phyloP scores from a whole-genome alignment of 2,113 vertebrate species.

The Orthonyx spaldingii region DNA sequence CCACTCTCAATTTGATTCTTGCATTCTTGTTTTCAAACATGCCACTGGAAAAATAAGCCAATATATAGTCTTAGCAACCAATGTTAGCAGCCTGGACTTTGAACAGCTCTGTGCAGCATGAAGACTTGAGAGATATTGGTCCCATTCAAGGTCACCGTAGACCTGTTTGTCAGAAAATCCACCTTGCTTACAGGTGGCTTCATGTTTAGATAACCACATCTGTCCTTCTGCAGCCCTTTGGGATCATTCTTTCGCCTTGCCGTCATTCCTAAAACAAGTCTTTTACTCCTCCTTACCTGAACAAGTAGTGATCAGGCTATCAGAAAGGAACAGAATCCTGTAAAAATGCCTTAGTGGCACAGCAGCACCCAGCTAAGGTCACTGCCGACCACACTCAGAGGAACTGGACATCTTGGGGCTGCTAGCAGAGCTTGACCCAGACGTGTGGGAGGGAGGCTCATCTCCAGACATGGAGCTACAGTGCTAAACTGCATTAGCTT shows the following conservation, averaged over 20 bases:
- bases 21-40: background rate
- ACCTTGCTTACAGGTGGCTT: background rate
- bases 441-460: fast-evolving
- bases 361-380: background rate
- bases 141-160: background rate
- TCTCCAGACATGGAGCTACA: background rate
- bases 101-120: background rate
- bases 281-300: background rate
- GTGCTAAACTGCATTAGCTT: background rate
- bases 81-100: background rate
- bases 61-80: background rate
- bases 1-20: background rate
- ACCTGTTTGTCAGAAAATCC: background rate
- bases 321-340: background rate
- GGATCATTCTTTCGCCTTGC: background rate
- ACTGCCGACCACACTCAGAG: background rate
- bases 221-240: background rate
- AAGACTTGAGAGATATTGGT: background rate
- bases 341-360: background rate
- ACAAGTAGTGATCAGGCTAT: background rate
- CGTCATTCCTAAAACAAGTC: background rate
- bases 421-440: background rate
- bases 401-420: background rate
- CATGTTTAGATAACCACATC: background rate
- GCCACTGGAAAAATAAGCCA: background rate